Evolutionary conservation across 1,140 invertebrate species (phyloP).

Genomic region (Wasmannia auropunctata): DNA sequence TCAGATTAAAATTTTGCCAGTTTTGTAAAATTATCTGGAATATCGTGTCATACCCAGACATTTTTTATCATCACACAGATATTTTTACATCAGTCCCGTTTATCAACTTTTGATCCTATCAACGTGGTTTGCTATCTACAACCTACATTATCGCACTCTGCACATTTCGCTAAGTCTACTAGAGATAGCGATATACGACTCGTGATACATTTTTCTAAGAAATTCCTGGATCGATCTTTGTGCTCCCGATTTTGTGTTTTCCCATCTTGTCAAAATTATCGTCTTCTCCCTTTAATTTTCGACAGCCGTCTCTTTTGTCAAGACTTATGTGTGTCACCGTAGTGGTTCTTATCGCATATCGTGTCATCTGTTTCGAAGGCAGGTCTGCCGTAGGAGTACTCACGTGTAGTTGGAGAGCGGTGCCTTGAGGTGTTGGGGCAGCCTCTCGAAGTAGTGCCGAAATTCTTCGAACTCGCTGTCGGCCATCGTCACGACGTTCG

Average conservation of each 20-base stretch:
- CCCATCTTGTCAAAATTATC: neutral
- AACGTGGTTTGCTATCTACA: neutral
- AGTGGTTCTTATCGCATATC: neutral
- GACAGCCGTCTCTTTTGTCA: neutral
- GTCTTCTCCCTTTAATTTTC: neutral
- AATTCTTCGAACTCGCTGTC: slow-evolving; percentile 97
- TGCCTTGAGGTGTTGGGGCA: slow-evolving; percentile 92
- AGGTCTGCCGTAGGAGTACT: slow-evolving; percentile 76
- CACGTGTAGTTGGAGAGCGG: slow-evolving; percentile 89
- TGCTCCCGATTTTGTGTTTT: too few relatives aligned
- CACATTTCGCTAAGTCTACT: neutral
- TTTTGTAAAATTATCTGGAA: neutral
- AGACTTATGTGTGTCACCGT: neutral
- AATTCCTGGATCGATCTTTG: neutral
- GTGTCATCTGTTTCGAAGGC: slow-evolving; percentile 26
- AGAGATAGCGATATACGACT: neutral
- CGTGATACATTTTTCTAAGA: neutral
- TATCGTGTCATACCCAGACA: neutral
- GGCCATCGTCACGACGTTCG: slow-evolving; percentile 88
- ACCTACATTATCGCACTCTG: neutral
- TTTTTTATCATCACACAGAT: neutral
- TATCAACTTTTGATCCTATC: neutral
- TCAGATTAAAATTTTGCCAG: neutral
- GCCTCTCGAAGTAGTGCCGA: slow-evolving; percentile 92
- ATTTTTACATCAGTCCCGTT: neutral